Conservation (phyloP, 2,888 invertebrate species). For the Apocheima hispidaria region DNA sequence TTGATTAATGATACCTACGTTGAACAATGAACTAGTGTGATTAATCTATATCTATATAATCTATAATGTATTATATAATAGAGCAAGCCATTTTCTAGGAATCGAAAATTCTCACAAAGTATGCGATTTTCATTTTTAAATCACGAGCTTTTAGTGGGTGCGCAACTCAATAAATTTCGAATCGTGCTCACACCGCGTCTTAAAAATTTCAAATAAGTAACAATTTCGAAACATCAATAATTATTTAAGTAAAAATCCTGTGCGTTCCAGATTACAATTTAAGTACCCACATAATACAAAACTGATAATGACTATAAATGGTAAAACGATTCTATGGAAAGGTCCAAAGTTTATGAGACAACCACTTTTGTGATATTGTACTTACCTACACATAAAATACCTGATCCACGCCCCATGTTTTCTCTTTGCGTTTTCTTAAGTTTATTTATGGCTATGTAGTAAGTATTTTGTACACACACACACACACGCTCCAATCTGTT, state of each 20-base stretch:
- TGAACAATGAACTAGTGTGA: not conserved
- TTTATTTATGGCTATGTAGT: not conserved
- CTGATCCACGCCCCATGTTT: not conserved
- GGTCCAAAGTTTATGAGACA: conserved; percentile 36
- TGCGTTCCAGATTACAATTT: not conserved
- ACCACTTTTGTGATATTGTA: conserved; percentile 4
- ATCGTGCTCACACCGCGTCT: too few species aligned
- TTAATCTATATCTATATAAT: too few species aligned
- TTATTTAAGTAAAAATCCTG: not conserved
- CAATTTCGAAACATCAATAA: too few species aligned
- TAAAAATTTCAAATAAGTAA: too few species aligned
- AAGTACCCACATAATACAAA: conserved; percentile 27
- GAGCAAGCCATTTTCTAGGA: too few species aligned
- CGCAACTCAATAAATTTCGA: too few species aligned
- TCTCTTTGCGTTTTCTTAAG: conserved; percentile 3
- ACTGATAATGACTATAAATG: conserved; percentile 34
- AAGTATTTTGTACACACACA: too few species aligned
- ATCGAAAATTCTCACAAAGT: too few species aligned
- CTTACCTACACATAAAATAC: not conserved
- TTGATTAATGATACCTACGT: not conserved
- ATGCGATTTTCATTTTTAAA: too few species aligned
- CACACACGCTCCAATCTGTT: not conserved
- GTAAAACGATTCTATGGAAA: conserved; percentile 36
- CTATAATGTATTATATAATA: too few species aligned
- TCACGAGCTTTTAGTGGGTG: too few species aligned